phyloP scores from a whole-genome alignment of 1,140 invertebrate genomes.

The Aleiodes sp. region DNA sequence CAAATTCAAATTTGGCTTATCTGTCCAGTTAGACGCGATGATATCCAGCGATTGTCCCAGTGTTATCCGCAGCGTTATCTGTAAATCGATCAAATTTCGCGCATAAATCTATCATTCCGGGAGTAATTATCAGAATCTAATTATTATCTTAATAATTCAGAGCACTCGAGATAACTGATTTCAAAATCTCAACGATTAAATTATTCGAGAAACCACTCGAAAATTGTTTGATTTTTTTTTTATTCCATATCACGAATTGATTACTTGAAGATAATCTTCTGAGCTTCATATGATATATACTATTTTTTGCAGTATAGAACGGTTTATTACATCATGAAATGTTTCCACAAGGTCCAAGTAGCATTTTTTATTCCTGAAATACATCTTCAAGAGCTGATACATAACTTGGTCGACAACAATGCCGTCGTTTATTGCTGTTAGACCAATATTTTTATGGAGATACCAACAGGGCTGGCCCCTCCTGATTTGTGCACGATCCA shows the following conservation, averaged over 20 bases:
- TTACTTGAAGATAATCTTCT: no score
- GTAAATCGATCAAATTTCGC: slow-evolving; percentile 47
- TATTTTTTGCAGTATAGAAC: background rate
- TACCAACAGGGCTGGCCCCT: slow-evolving; percentile 93
- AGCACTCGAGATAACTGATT: no score
- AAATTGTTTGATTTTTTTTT: no score
- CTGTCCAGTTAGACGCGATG: slow-evolving; percentile 69
- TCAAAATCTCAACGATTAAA: no score
- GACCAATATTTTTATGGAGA: slow-evolving; percentile 79
- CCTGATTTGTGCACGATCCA: slow-evolving; percentile 85
- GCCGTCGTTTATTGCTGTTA: slow-evolving; percentile 88
- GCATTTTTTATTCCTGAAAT: slow-evolving; percentile 81
- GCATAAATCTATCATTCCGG: no score
- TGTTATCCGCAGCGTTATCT: slow-evolving; percentile 81
- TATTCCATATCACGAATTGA: no score
- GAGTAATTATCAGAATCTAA: slow-evolving; percentile 41
- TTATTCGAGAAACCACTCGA: no score
- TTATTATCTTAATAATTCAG: background rate
- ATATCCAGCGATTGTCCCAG: slow-evolving; percentile 83
- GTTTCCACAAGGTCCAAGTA: slow-evolving; percentile 85
- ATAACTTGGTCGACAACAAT: slow-evolving; percentile 81
- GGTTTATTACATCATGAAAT: slow-evolving; percentile 81
- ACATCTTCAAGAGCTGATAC: slow-evolving; percentile 80
- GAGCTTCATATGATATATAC: background rate
- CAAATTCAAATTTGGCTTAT: slow-evolving; percentile 74